phyloP scores from a whole-genome alignment of 1,140 invertebrate species.

The Artemia franciscana region DNA sequence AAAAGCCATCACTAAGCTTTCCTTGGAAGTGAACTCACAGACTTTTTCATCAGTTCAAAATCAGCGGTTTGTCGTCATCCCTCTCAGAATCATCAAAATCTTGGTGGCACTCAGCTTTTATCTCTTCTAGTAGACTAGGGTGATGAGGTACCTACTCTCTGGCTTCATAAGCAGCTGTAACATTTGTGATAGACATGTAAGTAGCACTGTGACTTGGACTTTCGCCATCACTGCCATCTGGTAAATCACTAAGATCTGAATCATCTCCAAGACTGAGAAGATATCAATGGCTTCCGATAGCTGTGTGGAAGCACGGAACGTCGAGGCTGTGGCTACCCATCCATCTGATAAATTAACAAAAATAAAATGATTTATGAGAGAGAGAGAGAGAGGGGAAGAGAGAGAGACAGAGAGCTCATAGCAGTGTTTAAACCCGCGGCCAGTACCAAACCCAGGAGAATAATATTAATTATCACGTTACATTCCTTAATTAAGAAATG shows the following conservation, averaged over 20 bases:
- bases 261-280: background rate
- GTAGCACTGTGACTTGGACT: background rate
- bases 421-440: background rate
- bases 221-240: background rate
- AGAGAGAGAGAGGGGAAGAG: no score
- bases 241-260: background rate
- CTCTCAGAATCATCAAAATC: background rate
- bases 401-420: background rate
- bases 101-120: background rate
- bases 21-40: no score
- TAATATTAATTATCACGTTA: background rate
- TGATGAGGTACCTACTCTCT: background rate
- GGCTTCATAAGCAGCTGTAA: background rate
- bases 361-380: no score
- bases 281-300: background rate
- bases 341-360: no score
- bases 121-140: background rate
- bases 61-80: background rate
- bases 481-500: background rate
- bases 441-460: background rate
- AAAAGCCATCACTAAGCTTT: no score
- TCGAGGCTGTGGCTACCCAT: background rate
- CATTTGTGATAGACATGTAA: background rate
- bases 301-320: background rate
- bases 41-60: no score